Conservation (phyloP, 2,888 invertebrate genomes). For the Osmoderma eremita region DNA sequence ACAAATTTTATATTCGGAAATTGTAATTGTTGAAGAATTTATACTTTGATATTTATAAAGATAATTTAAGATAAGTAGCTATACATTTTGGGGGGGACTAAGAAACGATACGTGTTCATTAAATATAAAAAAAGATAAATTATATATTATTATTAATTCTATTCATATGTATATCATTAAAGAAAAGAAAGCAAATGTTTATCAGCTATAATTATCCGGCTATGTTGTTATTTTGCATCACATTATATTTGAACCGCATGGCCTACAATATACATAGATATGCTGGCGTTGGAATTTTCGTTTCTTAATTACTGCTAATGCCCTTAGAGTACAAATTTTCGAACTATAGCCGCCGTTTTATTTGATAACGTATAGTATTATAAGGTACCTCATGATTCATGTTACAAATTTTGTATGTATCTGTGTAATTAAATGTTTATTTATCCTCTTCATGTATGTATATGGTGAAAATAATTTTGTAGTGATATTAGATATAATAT, state of each 20-base stretch:
- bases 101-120: conserved; percentile 29
- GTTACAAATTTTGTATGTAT: conserved; percentile 3
- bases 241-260: conserved; percentile 27
- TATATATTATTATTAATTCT: conserved; percentile 21
- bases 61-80: conserved; percentile 24
- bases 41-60: conserved; percentile 38
- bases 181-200: too few species aligned
- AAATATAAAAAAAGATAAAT: conserved; percentile 14
- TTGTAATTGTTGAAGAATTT: conserved; percentile 41
- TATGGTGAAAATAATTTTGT: conserved; percentile 16
- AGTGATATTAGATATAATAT: conserved; percentile 19
- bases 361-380: conserved; percentile 21
- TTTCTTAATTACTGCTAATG: conserved; percentile 5
- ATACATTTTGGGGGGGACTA: conserved; percentile 6
- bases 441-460: not conserved
- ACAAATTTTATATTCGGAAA: conserved; percentile 39
- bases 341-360: conserved; percentile 4
- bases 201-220: not conserved
- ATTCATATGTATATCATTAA: conserved; percentile 3
- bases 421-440: conserved; percentile 12
- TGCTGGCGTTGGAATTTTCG: not conserved
- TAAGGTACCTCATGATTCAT: conserved; percentile 29
- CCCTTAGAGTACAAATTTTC: conserved; percentile 34
- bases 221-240: conserved; percentile 16
- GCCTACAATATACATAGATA: conserved; percentile 4